phyloP scores from a whole-genome alignment of 2,113 vertebrate species.

The Holacanthus passer region DNA sequence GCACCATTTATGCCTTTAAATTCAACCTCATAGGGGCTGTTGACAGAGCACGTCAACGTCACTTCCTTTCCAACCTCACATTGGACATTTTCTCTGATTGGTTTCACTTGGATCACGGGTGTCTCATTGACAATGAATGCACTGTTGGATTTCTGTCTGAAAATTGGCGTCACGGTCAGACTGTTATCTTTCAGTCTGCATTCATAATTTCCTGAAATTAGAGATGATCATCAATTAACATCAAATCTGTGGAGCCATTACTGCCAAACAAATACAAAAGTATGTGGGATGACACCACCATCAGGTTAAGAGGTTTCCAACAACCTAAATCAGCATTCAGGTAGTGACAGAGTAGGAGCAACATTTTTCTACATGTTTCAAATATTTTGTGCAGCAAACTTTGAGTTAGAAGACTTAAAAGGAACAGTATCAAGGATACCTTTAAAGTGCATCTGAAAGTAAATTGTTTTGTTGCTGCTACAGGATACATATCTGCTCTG shows the following conservation, averaged over 20 bases:
- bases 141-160: neutral
- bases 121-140: fast-evolving
- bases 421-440: no score
- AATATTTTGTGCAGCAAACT: no score
- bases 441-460: no score
- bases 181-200: slow-evolving; percentile 14
- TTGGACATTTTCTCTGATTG: fast-evolving
- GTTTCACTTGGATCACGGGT: slow-evolving; percentile 27
- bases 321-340: neutral
- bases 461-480: no score
- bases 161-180: neutral
- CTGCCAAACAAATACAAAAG: neutral
- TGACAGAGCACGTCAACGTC: fast-evolving
- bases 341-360: no score
- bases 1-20: fast-evolving
- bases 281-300: neutral
- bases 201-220: slow-evolving; percentile 49
- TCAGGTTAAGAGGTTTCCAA: neutral
- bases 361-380: no score
- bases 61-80: fast-evolving
- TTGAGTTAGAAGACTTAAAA: no score
- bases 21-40: fast-evolving
- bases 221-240: neutral
- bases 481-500: no score
- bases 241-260: neutral